Evolutionary conservation across 2,888 invertebrate species (phyloP).

Genomic region (Acronicta aceris): DNA sequence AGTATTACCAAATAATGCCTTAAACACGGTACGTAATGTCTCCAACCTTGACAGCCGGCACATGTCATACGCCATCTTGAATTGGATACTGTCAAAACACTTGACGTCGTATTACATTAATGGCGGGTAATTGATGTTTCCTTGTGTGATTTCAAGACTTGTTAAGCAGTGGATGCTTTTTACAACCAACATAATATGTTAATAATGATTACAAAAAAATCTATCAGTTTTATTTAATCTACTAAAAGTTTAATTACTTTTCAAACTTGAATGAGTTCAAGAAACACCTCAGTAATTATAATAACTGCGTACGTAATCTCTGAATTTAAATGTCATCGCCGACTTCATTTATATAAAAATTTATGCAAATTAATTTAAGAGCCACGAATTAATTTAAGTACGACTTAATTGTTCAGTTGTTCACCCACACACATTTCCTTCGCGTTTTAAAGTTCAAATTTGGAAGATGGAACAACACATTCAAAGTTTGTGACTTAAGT

Average conservation of each 20-base stretch:
- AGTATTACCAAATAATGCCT: constrained; percentile 31
- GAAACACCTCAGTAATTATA: background rate
- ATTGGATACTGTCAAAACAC: constrained; percentile 53
- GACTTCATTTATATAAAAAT: constrained; percentile 4
- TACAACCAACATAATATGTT: constrained; percentile 9
- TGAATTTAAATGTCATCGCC: background rate
- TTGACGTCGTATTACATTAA: constrained; percentile 42
- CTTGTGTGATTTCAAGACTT: constrained; percentile 29
- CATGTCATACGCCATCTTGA: constrained; percentile 56
- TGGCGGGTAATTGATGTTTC: constrained; percentile 44
- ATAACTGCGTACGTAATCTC: constrained; percentile 2
- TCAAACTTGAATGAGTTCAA: no score
- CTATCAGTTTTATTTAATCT: no score
- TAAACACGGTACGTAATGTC: constrained; percentile 35
- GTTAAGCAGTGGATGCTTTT: constrained; percentile 15
- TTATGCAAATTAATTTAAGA: constrained; percentile 24
- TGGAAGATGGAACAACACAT: constrained; percentile 12
- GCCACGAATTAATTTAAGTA: background rate
- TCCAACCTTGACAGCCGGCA: constrained; percentile 59
- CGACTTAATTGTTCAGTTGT: constrained; percentile 11
- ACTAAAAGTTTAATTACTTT: no score
- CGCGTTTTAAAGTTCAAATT: constrained; percentile 8
- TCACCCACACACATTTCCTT: constrained; percentile 21
- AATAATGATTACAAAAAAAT: constrained; percentile 7
- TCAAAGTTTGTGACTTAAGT: background rate